A percentile compares a stretch with the other conserved stretches of the same genome.
phyloP scores from a whole-genome alignment of 2,113 vertebrate species.

The Solenodon paradoxus region DNA sequence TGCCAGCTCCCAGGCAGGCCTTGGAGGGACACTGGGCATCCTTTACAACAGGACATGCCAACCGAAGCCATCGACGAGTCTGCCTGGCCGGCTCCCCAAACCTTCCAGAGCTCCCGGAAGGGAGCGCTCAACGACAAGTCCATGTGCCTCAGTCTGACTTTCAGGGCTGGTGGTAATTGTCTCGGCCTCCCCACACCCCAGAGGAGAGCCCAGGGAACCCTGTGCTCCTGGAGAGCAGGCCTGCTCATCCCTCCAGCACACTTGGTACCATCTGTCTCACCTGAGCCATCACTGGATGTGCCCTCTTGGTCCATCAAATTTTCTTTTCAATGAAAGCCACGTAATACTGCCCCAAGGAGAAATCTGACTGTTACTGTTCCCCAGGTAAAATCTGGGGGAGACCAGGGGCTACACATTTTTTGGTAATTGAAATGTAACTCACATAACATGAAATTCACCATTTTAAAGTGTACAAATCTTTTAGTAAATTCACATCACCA shows the following conservation, averaged over 20 bases:
- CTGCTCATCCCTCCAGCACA: background rate
- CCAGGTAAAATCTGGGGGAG: too few species aligned
- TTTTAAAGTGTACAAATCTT: background rate
- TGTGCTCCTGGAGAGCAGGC: background rate
- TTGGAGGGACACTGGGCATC: background rate
- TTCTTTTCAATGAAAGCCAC: background rate
- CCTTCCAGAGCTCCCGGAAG: background rate
- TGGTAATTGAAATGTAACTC: background rate
- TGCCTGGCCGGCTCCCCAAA: too few species aligned
- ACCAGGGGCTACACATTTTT: background rate
- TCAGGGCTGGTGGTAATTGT: background rate
- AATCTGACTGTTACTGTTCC: background rate
- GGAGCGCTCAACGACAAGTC: too few species aligned
- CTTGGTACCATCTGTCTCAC: background rate
- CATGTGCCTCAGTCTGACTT: background rate
- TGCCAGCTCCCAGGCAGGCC: background rate
- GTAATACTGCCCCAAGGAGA: background rate
- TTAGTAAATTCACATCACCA: background rate
- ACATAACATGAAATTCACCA: background rate
- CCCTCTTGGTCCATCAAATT: too few species aligned
- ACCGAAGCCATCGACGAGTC: background rate
- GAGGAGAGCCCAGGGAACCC: too few species aligned
- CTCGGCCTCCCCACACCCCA: rapidly evolving
- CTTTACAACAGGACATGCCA: background rate
- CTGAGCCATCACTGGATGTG: background rate